These are phyloP conservation scores for Lucifuga dentata DNA, from an alignment of 2,113 vertebrate genomes.

Conservation along the genomic window DNA sequence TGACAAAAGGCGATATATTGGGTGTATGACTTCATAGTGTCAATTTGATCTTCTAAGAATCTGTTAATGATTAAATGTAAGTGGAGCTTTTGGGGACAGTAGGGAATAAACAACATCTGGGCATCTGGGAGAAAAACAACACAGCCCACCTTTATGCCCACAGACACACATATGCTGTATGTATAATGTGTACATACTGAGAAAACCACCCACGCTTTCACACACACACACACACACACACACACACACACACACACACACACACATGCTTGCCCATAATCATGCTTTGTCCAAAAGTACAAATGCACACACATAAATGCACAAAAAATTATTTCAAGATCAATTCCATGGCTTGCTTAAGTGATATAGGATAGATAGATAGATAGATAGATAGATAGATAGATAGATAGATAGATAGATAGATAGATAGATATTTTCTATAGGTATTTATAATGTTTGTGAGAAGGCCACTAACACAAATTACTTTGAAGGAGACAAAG, in stretches of 20 bases:
- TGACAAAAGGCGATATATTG: background rate
- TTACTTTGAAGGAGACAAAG: slow-evolving; percentile 46
- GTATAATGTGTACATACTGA: slow-evolving; percentile 20
- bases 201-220: slow-evolving; percentile 26
- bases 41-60: slow-evolving; percentile 26
- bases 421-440: too few species aligned
- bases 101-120: slow-evolving; percentile 39
- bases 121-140: background rate
- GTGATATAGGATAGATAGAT: too few species aligned
- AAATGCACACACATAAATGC: slow-evolving; percentile 13
- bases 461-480: slow-evolving; percentile 36
- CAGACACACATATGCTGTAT: background rate
- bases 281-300: background rate
- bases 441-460: too few species aligned
- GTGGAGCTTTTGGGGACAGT: background rate
- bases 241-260: slow-evolving; percentile 7
- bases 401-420: too few species aligned
- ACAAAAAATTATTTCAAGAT: background rate
- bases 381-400: too few species aligned
- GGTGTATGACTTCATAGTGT: background rate
- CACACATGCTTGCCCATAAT: slow-evolving; percentile 1
- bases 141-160: slow-evolving; percentile 6
- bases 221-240: slow-evolving; percentile 21
- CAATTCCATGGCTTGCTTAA: background rate
- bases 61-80: slow-evolving; percentile 45